Percentiles rank a stretch among this genome's conserved stretches.
These are phyloP conservation scores for Karalla daura DNA, from an alignment of 2,797 vertebrate species.

Conservation along the genomic window DNA sequence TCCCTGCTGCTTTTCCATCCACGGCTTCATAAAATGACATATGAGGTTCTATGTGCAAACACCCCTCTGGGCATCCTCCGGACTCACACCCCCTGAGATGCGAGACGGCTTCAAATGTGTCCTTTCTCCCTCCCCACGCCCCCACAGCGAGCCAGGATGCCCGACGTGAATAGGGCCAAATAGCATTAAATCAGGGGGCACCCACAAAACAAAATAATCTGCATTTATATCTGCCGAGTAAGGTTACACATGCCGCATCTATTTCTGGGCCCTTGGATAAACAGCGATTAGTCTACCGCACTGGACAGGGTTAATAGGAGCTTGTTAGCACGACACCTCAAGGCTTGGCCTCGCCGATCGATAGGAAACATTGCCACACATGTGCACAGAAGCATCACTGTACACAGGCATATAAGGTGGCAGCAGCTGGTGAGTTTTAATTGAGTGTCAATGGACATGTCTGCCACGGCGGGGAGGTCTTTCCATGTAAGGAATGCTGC, in stretches of 20 bases:
- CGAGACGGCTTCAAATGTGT: slow-evolving; percentile 63
- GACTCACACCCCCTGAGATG: slow-evolving; percentile 50
- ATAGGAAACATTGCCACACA: slow-evolving; percentile 70
- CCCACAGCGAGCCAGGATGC: slow-evolving; percentile 55
- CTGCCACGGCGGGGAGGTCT: slow-evolving; percentile 49
- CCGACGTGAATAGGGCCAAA: slow-evolving; percentile 62
- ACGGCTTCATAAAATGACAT: slow-evolving; percentile 72
- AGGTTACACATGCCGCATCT: slow-evolving; percentile 70
- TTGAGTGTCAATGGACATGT: slow-evolving; percentile 72
- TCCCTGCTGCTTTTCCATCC: slow-evolving; percentile 67
- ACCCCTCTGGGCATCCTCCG: slow-evolving; percentile 62
- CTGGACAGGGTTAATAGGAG: slow-evolving; percentile 74
- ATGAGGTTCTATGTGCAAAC: slow-evolving; percentile 79
- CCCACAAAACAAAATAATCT: slow-evolving; percentile 78
- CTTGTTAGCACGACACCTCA: slow-evolving; percentile 73
- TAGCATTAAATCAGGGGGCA: slow-evolving; percentile 68
- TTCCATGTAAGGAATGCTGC: slow-evolving; percentile 62
- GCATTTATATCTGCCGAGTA: slow-evolving; percentile 70
- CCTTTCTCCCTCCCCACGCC: slow-evolving; percentile 57
- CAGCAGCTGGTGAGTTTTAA: slow-evolving; percentile 64
- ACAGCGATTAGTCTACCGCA: slow-evolving; percentile 71
- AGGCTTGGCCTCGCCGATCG: slow-evolving; percentile 69
- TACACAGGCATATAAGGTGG: slow-evolving; percentile 48
- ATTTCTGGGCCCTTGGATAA: slow-evolving; percentile 77
- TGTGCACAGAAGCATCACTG: slow-evolving; percentile 69